Conservation (phyloP, 2,113 vertebrate species). For the Passerina amoena region DNA sequence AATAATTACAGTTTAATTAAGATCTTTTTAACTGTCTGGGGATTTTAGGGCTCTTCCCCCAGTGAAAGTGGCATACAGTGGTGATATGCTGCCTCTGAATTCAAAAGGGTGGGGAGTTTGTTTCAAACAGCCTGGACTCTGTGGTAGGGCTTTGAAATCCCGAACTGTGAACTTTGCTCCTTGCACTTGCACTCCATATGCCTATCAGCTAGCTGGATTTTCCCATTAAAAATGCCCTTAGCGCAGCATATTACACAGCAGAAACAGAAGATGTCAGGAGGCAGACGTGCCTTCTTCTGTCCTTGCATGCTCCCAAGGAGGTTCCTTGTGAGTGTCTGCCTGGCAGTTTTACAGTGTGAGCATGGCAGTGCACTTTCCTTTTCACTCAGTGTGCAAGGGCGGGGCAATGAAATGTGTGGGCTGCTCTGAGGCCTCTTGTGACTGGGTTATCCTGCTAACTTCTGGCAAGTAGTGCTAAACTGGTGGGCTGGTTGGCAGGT, state of each 20-base stretch:
- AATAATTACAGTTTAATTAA: not conserved
- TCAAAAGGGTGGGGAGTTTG: not conserved
- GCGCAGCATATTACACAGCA: not conserved
- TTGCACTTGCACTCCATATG: fast-evolving
- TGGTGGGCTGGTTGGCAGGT: not conserved
- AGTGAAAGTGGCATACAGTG: not conserved
- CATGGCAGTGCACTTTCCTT: not conserved
- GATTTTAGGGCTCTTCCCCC: not conserved
- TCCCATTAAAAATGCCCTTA: not conserved
- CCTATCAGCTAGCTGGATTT: not conserved
- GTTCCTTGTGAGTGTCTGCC: not conserved
- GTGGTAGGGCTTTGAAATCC: not conserved
- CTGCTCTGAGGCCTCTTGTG: fast-evolving
- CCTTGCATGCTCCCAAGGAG: fast-evolving
- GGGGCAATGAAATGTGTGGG: fast-evolving
- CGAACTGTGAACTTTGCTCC: not conserved
- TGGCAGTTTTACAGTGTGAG: not conserved
- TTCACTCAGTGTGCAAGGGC: not conserved
- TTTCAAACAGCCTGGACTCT: not conserved
- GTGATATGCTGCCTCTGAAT: not conserved
- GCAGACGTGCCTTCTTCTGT: not conserved
- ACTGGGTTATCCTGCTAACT: not conserved
- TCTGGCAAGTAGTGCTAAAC: not conserved
- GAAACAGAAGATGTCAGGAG: not conserved
- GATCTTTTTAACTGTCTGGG: not conserved